Evolutionary conservation across 2,113 vertebrate genomes (phyloP).

Genomic region (Nerophis ophidion): DNA sequence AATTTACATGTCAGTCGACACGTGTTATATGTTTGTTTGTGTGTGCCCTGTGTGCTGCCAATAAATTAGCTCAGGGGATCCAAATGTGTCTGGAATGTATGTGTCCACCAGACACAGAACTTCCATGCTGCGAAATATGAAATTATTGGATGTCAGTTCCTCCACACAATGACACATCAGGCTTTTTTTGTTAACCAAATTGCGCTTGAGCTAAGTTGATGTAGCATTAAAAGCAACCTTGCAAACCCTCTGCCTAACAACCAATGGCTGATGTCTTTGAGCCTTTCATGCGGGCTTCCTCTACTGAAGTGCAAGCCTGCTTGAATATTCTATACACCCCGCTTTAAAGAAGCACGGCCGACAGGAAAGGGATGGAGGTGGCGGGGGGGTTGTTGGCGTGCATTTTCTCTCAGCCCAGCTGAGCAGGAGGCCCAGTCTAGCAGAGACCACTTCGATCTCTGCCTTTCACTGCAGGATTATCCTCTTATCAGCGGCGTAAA

Average conservation of each 20-base stretch:
- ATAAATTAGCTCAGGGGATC: neutral
- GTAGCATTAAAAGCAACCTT: constrained; percentile 11
- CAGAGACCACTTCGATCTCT: constrained; percentile 67
- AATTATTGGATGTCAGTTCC: neutral
- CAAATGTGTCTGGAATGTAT: neutral
- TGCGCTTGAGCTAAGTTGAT: constrained; percentile 7
- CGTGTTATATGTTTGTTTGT: neutral
- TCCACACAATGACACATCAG: neutral
- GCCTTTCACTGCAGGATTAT: constrained; percentile 73
- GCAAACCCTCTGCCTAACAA: constrained; percentile 22
- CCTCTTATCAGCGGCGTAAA: constrained; percentile 72
- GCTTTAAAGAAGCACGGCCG: constrained; percentile 47
- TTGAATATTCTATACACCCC: constrained; percentile 64
- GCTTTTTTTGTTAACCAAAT: constrained; percentile 9
- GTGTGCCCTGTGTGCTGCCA: constrained; percentile 1
- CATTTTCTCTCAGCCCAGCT: constrained; percentile 52
- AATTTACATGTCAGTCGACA: constrained; percentile 31
- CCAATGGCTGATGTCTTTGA: constrained; percentile 29
- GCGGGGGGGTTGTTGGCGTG: constrained; percentile 12
- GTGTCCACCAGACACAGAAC: neutral
- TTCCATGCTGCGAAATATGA: constrained; percentile 12
- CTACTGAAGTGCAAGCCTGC: constrained; percentile 46
- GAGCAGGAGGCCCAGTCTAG: constrained; percentile 59
- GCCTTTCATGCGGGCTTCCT: constrained; percentile 37
- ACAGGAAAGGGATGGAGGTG: neutral